These are phyloP conservation scores for Platichthys stellatus DNA, from an alignment of 2,113 vertebrate species.

Conservation along the genomic window DNA sequence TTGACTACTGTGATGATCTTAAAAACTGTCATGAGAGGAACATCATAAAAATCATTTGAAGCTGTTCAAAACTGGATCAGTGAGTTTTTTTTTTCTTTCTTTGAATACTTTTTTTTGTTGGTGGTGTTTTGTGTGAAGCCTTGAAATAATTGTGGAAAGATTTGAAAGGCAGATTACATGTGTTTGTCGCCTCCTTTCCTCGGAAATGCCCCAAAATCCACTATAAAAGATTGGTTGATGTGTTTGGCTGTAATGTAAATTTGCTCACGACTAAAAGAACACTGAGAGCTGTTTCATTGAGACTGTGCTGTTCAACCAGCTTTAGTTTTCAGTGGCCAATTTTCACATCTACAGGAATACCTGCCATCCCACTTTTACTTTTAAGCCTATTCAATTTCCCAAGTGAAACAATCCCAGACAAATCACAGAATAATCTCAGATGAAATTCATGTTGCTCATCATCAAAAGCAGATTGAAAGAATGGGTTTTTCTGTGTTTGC, in stretches of 20 bases:
- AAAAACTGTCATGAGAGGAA: neutral
- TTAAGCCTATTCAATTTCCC: neutral
- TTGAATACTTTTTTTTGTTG: neutral
- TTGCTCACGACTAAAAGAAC: neutral
- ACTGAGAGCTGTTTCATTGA: neutral
- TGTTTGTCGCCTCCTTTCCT: neutral
- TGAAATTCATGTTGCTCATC: neutral
- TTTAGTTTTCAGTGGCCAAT: no score
- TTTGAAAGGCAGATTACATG: slow-evolving; percentile 28
- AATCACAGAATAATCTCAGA: neutral
- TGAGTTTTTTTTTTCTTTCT: neutral
- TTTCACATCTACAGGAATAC: neutral
- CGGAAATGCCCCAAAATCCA: neutral
- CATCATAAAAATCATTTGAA: no score
- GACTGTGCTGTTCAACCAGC: neutral
- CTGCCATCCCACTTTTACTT: neutral
- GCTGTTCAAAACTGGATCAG: no score
- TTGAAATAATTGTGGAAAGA: slow-evolving; percentile 50
- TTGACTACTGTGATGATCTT: neutral
- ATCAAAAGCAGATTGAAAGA: neutral
- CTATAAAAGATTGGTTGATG: neutral
- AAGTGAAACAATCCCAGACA: neutral
- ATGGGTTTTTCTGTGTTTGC: neutral
- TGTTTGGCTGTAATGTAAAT: neutral
- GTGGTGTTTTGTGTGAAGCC: slow-evolving; percentile 42